Percentiles rank a stretch among this genome's conserved stretches.
These are phyloP conservation scores for Theodoxus fluviatilis DNA, from an alignment of 2,888 invertebrate genomes.

Conservation along the genomic window DNA sequence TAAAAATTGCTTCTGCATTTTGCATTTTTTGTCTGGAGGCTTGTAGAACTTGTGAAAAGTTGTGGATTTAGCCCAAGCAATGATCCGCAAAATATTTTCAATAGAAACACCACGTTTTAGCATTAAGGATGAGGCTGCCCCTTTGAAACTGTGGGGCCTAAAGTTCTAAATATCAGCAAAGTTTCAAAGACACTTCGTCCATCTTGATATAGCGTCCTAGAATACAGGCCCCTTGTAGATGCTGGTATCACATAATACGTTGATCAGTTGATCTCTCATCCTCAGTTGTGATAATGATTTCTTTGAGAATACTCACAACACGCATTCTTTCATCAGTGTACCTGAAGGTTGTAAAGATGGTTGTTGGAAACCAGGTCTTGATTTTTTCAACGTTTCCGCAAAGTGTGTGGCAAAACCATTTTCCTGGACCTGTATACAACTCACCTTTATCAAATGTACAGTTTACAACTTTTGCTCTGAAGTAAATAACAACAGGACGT, in stretches of 20 bases:
- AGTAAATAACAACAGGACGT: background rate
- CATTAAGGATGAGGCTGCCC: background rate
- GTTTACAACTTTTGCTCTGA: background rate
- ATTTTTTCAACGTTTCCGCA: background rate
- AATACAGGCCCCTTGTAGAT: background rate
- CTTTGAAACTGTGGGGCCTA: background rate
- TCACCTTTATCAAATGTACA: background rate
- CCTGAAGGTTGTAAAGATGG: background rate
- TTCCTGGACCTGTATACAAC: background rate
- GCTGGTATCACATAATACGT: background rate
- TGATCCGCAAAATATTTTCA: background rate
- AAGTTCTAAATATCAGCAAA: background rate
- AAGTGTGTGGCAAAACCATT: background rate
- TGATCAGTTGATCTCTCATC: background rate
- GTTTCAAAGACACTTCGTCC: background rate
- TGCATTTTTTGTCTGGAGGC: too few species aligned
- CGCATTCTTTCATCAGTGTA: background rate
- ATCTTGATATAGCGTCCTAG: background rate
- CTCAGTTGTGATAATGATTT: background rate
- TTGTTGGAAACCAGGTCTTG: slow-evolving; percentile 1
- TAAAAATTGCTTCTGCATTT: too few species aligned
- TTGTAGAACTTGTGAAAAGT: too few species aligned
- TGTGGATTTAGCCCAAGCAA: too few species aligned
- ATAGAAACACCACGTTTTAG: background rate
- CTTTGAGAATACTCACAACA: background rate